Evolutionary conservation across 2,888 invertebrate genomes (phyloP).

Genomic region (Caenorhabditis doughertyi): DNA sequence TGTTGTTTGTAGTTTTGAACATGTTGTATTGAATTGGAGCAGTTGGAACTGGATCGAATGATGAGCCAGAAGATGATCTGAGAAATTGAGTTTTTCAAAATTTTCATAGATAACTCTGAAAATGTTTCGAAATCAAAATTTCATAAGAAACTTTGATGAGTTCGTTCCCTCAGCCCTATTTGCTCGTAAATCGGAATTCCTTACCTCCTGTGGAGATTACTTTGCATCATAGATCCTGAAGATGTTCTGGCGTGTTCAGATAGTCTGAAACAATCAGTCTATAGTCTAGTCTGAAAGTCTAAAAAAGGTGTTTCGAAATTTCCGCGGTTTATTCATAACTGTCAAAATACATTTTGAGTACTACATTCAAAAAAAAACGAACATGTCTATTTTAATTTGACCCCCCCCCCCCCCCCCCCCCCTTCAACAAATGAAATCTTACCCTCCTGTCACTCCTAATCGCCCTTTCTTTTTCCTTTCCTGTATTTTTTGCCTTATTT

Average conservation of each 20-base stretch:
- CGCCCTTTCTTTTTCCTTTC: conserved; percentile 75
- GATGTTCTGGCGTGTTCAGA: conserved; percentile 54
- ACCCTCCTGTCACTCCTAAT: conserved; percentile 68
- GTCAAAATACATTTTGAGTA: too few relatives aligned
- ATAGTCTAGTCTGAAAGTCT: too few relatives aligned
- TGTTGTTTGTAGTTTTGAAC: conserved; percentile 47
- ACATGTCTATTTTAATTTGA: neutral
- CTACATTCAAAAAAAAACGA: too few relatives aligned
- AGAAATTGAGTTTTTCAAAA: neutral
- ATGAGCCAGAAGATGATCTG: conserved; percentile 54
- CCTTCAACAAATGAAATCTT: neutral
- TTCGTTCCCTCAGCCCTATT: neutral
- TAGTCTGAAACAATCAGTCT: conserved; percentile 50
- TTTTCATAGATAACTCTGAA: neutral
- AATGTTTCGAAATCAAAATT: neutral
- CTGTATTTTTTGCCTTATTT: conserved; percentile 78
- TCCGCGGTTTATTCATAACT: too few relatives aligned
- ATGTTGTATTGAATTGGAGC: conserved; percentile 27
- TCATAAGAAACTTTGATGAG: neutral
- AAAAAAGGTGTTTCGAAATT: too few relatives aligned
- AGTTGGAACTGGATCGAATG: conserved; percentile 40
- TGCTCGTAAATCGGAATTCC: neutral
- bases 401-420: neutral
- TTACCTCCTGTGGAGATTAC: conserved; percentile 43
- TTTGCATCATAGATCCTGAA: conserved; percentile 46